Evolutionary conservation across 1,140 invertebrate genomes (phyloP).

Genomic region (Ctenoplectra terminalis): DNA sequence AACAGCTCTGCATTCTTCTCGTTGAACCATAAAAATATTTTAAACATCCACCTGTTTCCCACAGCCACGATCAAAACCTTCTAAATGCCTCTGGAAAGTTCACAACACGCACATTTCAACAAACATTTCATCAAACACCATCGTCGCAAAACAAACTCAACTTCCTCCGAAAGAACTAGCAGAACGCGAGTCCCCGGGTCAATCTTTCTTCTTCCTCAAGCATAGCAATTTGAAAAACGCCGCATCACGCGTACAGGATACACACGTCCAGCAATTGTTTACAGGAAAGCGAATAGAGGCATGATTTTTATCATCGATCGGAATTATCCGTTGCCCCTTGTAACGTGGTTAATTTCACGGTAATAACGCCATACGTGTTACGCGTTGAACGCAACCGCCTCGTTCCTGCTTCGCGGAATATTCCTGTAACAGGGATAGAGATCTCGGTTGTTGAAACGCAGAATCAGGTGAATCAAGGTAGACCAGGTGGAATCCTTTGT

Average conservation of each 20-base stretch:
- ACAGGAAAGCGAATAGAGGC: neutral
- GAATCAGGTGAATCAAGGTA: slow-evolving; percentile 62
- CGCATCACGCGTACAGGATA: neutral
- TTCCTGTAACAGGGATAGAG: neutral
- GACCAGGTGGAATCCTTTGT: slow-evolving; percentile 61
- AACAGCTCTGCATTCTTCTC: no score
- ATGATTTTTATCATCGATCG: neutral
- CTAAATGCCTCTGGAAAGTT: no score
- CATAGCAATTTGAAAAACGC: neutral
- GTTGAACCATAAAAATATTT: no score
- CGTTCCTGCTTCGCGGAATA: slow-evolving; percentile 10
- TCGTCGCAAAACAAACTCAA: no score
- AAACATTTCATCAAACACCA: no score
- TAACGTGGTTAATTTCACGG: neutral
- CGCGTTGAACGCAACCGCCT: neutral
- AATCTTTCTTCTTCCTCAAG: neutral
- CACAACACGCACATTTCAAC: no score
- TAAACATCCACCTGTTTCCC: no score
- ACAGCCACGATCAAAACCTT: no score
- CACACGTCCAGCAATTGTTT: neutral
- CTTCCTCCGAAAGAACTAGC: neutral
- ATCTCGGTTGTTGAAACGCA: slow-evolving; percentile 40
- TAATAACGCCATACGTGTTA: neutral
- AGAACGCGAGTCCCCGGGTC: neutral
- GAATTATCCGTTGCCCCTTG: neutral